Evolutionary conservation across 2,888 invertebrate species (phyloP).

Genomic region (Eupithecia centaureata): DNA sequence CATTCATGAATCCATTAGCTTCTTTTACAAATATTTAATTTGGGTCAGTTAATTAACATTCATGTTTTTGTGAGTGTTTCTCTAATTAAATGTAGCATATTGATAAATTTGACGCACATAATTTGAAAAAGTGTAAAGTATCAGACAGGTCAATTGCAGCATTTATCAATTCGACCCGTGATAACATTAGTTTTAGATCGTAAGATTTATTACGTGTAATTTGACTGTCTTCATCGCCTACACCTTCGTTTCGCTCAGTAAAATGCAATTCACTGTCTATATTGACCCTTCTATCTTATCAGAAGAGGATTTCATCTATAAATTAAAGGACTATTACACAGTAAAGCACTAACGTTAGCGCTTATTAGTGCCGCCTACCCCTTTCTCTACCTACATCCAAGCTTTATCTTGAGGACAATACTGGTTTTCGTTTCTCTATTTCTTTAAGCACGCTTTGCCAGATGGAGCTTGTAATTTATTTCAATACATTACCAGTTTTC

Average conservation of each 20-base stretch:
- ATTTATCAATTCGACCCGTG: constrained; percentile 27
- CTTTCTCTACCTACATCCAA: constrained; percentile 40
- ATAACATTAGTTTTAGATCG: constrained; percentile 18
- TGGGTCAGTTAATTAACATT: background rate
- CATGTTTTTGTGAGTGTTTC: background rate
- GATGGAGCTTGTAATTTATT: background rate
- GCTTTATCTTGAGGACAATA: constrained; percentile 51
- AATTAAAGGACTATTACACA: constrained; percentile 45
- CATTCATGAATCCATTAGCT: constrained; percentile 3
- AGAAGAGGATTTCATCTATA: constrained; percentile 33
- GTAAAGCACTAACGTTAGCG: constrained; percentile 58
- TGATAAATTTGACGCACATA: constrained; percentile 5
- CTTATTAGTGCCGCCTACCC: constrained; percentile 53
- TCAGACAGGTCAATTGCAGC: constrained; percentile 16
- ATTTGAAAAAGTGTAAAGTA: constrained; percentile 1
- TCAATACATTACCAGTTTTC: background rate
- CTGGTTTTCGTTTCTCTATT: constrained; percentile 39
- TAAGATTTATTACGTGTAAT: constrained; percentile 24
- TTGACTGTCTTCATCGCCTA: constrained; percentile 24
- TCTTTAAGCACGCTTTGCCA: background rate
- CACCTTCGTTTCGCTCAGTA: constrained; percentile 26
- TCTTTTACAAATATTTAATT: constrained; percentile 7
- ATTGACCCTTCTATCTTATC: constrained; percentile 34
- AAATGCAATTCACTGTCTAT: constrained; percentile 30
- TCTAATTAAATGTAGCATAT: constrained; percentile 5